Base-by-base conservation (phyloP, 2,888 invertebrate genomes). In the Heliconius hortense region DNA sequence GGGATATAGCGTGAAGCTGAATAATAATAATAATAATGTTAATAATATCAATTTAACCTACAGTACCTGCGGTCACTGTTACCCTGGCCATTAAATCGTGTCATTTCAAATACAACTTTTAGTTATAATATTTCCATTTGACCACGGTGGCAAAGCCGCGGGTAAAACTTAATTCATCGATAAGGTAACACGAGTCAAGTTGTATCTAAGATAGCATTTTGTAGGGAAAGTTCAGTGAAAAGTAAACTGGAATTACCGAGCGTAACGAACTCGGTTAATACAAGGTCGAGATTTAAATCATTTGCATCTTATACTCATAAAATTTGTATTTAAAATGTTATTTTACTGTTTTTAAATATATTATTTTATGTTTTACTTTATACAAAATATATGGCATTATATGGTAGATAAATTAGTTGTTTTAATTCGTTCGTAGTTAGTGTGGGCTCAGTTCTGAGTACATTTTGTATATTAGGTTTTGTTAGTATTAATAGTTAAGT, bases 191-290 rank as follows among this genome's bases (percentile, higher is more conserved):
- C n/a, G 39, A 64, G 24, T 39, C 39, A 64, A 64, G n/a, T 5
- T 35, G 35, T n/a, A 56, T 56, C 56, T 56, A 39, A 28, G 63
- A 64, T 13, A 64, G 39, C 39, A 64, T 39, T 64, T 39, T 75
- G 73, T 73, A 39, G 72, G 73, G 73, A 76, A 76, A 74, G 74
- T 68, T 56, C 69, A 69, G 76, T 64, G 76, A 63, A 76, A 76
- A 76, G 76, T 63, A 69, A 73, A 75, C 74, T 69, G 62, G 68
- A 69, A 28, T 69, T 60, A 21, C 76, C 63, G 63, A n/a, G 69
- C 63, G 74, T 21, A 69, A 74, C 74, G 74, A 69, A 18, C 72
- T 28, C 31, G 59, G 56, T 43, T 56, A 63, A 69, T n/a, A 24
- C 73, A 76, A 75, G 76, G 76, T 76, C 76, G 76, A 62, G 39